phyloP scores from a whole-genome alignment of 2,888 invertebrate species.

The Marasmarcha lunaedactyla region DNA sequence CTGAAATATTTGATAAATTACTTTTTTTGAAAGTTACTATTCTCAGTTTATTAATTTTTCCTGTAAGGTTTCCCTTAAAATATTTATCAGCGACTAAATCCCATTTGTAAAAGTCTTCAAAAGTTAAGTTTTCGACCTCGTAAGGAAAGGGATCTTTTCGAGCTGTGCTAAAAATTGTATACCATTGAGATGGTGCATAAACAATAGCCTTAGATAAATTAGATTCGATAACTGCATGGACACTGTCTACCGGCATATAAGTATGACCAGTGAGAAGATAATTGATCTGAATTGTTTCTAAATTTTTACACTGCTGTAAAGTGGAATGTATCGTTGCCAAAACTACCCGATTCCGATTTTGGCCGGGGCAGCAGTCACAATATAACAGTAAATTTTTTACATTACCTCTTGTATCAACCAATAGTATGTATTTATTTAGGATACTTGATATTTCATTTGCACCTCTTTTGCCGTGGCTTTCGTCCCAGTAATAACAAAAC shows the following conservation, averaged over 20 bases:
- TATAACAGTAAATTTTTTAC: neutral
- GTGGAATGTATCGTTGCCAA: neutral
- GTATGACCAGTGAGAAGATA: conserved; percentile 24
- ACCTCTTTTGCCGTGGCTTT: neutral
- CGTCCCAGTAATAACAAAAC: conserved; percentile 6
- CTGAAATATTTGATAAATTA: neutral
- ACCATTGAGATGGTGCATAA: conserved; percentile 17
- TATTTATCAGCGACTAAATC: too few species aligned
- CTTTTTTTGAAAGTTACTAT: too few species aligned
- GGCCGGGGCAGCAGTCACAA: neutral
- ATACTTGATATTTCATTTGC: neutral
- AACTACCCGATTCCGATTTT: neutral
- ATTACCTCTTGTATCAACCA: neutral
- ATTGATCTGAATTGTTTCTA: conserved; percentile 18
- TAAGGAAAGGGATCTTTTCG: too few species aligned
- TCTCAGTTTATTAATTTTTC: too few species aligned
- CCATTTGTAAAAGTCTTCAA: too few species aligned
- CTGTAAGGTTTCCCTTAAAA: too few species aligned
- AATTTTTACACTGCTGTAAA: conserved; percentile 13
- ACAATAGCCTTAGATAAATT: conserved; percentile 18
- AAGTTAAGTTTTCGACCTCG: too few species aligned
- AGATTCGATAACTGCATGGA: conserved; percentile 23
- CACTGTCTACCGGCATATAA: conserved; percentile 26
- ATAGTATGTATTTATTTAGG: neutral
- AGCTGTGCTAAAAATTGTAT: too few species aligned